These are phyloP conservation scores for Limnephilus auricula DNA, from an alignment of 2,888 invertebrate species.

Conservation along the genomic window DNA sequence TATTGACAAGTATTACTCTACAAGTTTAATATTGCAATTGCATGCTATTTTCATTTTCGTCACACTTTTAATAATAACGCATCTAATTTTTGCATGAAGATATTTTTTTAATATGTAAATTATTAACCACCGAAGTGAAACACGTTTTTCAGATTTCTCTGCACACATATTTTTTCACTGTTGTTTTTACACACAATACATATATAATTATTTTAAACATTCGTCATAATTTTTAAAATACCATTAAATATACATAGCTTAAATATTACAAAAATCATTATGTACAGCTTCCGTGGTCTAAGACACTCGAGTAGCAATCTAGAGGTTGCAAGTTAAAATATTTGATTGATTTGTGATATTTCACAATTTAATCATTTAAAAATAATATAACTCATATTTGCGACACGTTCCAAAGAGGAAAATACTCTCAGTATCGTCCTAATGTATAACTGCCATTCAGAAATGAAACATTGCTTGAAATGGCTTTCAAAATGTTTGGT, in stretches of 20 bases:
- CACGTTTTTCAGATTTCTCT: neutral
- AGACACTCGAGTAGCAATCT: too few species aligned
- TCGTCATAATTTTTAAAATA: neutral
- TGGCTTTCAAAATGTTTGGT: too few species aligned
- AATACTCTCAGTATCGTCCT: too few species aligned
- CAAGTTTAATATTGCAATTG: constrained; percentile 29
- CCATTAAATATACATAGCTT: neutral
- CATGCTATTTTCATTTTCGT: constrained; percentile 36
- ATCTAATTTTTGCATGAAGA: neutral
- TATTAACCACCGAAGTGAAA: neutral
- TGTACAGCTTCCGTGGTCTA: too few species aligned
- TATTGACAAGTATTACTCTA: neutral
- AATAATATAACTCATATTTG: too few species aligned
- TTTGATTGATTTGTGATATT: too few species aligned
- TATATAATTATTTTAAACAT: neutral
- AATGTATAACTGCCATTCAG: too few species aligned
- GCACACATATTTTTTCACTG: neutral
- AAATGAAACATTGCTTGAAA: too few species aligned
- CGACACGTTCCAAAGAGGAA: too few species aligned
- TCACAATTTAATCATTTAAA: too few species aligned
- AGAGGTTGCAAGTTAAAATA: too few species aligned
- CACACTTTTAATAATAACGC: neutral
- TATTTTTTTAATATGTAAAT: neutral
- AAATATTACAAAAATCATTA: too few species aligned
- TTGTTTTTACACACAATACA: neutral